Evolutionary conservation across 2,113 vertebrate species (phyloP), one percentile per base, ranked within the genome.

Genomic region (Phoxinus phoxinus): DNA sequence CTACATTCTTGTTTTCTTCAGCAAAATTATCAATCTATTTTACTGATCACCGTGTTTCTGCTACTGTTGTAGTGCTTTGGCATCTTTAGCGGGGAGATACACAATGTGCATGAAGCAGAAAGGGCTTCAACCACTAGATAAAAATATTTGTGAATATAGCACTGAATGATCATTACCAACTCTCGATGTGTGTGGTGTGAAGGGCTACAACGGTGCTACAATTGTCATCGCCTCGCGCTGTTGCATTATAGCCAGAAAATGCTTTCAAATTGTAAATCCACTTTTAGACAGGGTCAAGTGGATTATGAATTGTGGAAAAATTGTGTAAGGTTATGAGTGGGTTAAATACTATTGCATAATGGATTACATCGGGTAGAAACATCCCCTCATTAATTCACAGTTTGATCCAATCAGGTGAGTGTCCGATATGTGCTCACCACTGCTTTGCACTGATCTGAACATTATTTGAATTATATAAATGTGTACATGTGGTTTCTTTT

Each of bases 371-470:
- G 86, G 79, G n/a, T 30, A 25, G 21, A 81, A 81, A 59, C 84
- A 74, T 30, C 65, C 30, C 2, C 21, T 81, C 65, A 81, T 86
- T 86, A 79, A n/a, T 46, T 85, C 83, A 84, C 53, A 73, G 19
- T 85, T 71, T 86, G 85, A 93, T 93, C 90, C 87, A 90, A 90
- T 91, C 89, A 91, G 35, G 53, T 25, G 17, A 2, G 37, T 84
- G 53, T 56, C 35, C 46, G 3, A 65, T 82, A 27, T 9, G 2
- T 48, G n/a, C 10, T 11, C 13, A 7, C 8, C 41, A 51, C 1
- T 27, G 44, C 32, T 85, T 25, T 81, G 21, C 30, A 48, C 6
- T 44, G 27, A 10, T 77, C 27, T 61, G n/a, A 15, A 69, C 11
- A 56, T 67, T 27, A 9, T 53, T 73, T 46, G 32, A 75, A 51